Percentiles rank a stretch among this genome's conserved stretches.
These are phyloP conservation scores for Rhabdomys pumilio DNA, from an alignment of 2,797 vertebrate species.

Conservation along the genomic window DNA sequence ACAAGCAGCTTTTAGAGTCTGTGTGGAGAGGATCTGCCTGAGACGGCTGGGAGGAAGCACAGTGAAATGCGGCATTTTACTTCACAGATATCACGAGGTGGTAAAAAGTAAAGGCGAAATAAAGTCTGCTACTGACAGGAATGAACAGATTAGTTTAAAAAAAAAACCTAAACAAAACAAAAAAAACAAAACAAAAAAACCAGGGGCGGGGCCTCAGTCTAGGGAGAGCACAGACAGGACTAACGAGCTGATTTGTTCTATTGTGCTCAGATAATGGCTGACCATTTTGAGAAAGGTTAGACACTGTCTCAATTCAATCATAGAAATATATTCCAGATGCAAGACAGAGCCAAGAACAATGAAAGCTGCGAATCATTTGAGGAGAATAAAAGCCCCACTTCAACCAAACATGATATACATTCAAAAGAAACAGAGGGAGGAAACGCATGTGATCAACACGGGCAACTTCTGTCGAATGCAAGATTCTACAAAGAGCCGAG, in stretches of 20 bases:
- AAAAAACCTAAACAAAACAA: not conserved
- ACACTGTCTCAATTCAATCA: slow-evolving; percentile 33
- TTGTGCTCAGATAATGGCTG: not conserved
- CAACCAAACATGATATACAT: slow-evolving; percentile 21
- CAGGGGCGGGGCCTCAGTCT: not conserved
- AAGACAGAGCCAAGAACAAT: slow-evolving; percentile 43
- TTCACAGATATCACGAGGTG: slow-evolving; percentile 53
- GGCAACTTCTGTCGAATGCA: slow-evolving; percentile 59
- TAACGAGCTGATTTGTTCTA: not conserved
- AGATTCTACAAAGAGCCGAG: slow-evolving; percentile 46
- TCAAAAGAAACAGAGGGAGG: slow-evolving; percentile 23
- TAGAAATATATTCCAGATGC: slow-evolving; percentile 54
- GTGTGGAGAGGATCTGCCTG: slow-evolving; percentile 46
- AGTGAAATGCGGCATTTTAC: slow-evolving; percentile 25
- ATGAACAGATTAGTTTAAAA: not conserved
- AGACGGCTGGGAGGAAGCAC: slow-evolving; percentile 8
- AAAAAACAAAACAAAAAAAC: not conserved
- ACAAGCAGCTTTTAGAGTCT: slow-evolving; percentile 55
- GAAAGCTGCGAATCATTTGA: slow-evolving; percentile 27
- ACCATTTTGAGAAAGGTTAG: slow-evolving; percentile 26
- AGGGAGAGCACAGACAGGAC: not conserved
- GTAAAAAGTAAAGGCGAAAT: not conserved
- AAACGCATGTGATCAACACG: slow-evolving; percentile 37
- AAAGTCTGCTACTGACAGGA: slow-evolving; percentile 21
- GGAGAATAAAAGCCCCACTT: slow-evolving; percentile 59